Conservation (phyloP, 2,113 vertebrate genomes). For the Macheiramphus alcinus region DNA sequence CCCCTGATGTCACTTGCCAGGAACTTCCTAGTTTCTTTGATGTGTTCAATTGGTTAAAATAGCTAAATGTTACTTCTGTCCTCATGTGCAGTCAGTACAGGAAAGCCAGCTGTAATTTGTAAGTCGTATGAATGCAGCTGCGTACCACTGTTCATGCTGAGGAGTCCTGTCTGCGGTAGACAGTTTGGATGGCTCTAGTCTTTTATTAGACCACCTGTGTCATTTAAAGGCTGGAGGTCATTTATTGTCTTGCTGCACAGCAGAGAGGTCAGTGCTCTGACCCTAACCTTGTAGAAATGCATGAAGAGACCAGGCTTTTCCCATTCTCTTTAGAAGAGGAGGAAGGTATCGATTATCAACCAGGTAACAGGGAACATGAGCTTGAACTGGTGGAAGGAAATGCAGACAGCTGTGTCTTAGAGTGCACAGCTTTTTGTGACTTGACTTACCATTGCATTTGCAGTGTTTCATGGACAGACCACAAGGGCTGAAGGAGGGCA, state of each 20-base stretch:
- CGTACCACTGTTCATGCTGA: neutral
- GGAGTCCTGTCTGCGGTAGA: neutral
- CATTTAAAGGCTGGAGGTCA: neutral
- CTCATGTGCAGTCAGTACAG: neutral
- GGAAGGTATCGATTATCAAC: neutral
- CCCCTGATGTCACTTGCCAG: neutral
- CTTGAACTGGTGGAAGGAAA: neutral
- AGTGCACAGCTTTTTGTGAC: neutral
- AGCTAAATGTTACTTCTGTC: neutral
- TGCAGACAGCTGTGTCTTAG: neutral
- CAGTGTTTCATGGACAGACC: neutral
- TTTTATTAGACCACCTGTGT: neutral
- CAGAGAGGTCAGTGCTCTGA: neutral
- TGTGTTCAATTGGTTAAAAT: neutral
- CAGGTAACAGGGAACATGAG: neutral
- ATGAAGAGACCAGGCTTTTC: neutral
- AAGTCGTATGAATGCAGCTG: neutral
- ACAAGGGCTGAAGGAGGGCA: neutral
- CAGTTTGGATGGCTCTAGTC: neutral
- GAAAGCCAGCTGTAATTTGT: neutral
- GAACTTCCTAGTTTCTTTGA: neutral
- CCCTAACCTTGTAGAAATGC: neutral
- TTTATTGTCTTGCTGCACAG: neutral
- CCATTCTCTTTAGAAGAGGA: neutral
- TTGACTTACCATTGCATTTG: neutral